Evolutionary conservation across 2,888 invertebrate species (phyloP).

Genomic region (Scaeva pyrastri): DNA sequence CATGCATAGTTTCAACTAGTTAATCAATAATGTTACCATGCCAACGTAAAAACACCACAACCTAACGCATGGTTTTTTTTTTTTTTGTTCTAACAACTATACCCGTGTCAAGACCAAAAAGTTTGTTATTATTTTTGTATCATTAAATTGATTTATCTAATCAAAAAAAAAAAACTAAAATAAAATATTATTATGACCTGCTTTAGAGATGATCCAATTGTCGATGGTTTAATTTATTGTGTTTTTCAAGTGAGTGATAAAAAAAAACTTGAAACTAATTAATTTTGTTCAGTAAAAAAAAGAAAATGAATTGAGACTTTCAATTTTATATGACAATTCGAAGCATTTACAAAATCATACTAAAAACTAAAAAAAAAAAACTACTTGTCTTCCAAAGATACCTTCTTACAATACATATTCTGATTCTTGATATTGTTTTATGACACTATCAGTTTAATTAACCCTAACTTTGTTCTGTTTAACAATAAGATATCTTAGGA

Average conservation of each 20-base stretch:
- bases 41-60: slow-evolving; percentile 42
- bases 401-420: background rate
- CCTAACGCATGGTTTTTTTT: slow-evolving; percentile 23
- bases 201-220: slow-evolving; percentile 46
- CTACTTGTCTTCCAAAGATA: too few species aligned
- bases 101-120: slow-evolving; percentile 11
- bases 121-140: slow-evolving; percentile 29
- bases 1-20: slow-evolving; percentile 51
- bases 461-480: slow-evolving; percentile 1
- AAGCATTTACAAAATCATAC: background rate
- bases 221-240: slow-evolving; percentile 57
- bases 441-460: slow-evolving; percentile 27
- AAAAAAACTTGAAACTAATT: background rate
- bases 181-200: slow-evolving; percentile 38
- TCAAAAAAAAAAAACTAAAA: slow-evolving; percentile 20
- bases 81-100: background rate
- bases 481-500: background rate
- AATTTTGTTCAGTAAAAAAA: too few species aligned
- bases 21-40: slow-evolving; percentile 68
- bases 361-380: background rate
- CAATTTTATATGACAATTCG: background rate
- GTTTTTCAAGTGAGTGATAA: slow-evolving; percentile 51
- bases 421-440: slow-evolving; percentile 25
- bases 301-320: too few species aligned
- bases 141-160: slow-evolving; percentile 54